These are phyloP conservation scores for Rhea pennata DNA, from an alignment of 2,113 vertebrate genomes.

Conservation along the genomic window DNA sequence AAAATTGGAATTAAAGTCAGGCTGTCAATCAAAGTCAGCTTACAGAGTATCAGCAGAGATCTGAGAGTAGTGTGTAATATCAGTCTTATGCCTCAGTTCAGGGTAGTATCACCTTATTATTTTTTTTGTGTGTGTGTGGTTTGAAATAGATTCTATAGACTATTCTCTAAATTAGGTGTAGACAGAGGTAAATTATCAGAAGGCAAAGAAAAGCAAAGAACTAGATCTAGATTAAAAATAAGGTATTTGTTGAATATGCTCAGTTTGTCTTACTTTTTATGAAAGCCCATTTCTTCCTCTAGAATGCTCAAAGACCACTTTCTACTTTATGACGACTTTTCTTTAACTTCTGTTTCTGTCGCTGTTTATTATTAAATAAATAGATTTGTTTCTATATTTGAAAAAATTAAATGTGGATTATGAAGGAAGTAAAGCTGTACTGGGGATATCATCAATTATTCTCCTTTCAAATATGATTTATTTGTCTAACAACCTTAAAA, in stretches of 20 bases:
- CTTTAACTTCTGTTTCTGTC: background rate
- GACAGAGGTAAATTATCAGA: background rate
- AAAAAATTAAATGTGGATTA: constrained; percentile 67
- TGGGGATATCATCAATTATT: constrained; percentile 52
- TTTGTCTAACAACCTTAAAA: constrained; percentile 77
- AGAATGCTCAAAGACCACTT: background rate
- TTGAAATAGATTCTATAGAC: background rate
- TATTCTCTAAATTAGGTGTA: background rate
- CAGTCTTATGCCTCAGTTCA: background rate
- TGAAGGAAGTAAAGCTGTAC: constrained; percentile 59
- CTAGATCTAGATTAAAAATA: background rate
- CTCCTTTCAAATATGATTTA: constrained; percentile 65
- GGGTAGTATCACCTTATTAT: background rate
- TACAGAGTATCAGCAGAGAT: background rate
- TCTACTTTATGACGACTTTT: background rate
- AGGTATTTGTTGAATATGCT: background rate
- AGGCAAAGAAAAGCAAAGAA: background rate
- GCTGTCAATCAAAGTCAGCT: background rate
- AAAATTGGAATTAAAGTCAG: background rate
- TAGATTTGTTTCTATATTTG: constrained; percentile 53
- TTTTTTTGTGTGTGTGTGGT: background rate
- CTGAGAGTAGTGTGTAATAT: background rate
- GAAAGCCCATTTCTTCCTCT: background rate
- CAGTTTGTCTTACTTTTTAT: background rate
- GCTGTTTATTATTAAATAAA: background rate